Evolutionary conservation across 2,113 vertebrate species (phyloP).

Genomic region (Melanerpes aurifrons): DNA sequence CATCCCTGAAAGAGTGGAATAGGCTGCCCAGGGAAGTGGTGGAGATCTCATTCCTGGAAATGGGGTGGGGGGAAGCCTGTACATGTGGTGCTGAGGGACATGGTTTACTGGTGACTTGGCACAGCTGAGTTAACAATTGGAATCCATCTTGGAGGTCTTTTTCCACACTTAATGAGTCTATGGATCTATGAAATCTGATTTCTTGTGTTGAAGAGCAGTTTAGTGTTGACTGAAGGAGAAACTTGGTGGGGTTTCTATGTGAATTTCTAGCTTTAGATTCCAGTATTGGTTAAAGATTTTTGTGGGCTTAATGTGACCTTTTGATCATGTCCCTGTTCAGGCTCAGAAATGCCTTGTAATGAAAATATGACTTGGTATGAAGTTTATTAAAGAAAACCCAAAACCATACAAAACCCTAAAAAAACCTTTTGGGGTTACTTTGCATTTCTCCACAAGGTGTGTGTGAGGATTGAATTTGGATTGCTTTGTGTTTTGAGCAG

Average conservation of each 20-base stretch:
- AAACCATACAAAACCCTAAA: too few species aligned
- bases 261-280: neutral
- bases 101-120: too few species aligned
- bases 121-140: too few species aligned
- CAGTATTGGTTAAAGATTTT: neutral
- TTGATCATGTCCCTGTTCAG: neutral
- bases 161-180: too few species aligned
- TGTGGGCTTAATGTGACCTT: neutral
- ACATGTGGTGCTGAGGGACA: too few species aligned
- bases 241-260: neutral
- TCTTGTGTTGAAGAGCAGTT: neutral
- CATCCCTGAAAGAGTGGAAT: too few species aligned
- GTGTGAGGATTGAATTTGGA: neutral
- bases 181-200: neutral
- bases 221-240: neutral
- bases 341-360: neutral
- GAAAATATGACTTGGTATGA: neutral
- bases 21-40: too few species aligned
- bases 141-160: too few species aligned
- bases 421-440: neutral
- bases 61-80: too few species aligned
- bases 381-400: neutral
- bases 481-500: accelerated
- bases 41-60: too few species aligned
- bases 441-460: neutral